phyloP scores from a whole-genome alignment of 1,140 invertebrate species.

The silkworm (Bombyx mori) region DNA sequence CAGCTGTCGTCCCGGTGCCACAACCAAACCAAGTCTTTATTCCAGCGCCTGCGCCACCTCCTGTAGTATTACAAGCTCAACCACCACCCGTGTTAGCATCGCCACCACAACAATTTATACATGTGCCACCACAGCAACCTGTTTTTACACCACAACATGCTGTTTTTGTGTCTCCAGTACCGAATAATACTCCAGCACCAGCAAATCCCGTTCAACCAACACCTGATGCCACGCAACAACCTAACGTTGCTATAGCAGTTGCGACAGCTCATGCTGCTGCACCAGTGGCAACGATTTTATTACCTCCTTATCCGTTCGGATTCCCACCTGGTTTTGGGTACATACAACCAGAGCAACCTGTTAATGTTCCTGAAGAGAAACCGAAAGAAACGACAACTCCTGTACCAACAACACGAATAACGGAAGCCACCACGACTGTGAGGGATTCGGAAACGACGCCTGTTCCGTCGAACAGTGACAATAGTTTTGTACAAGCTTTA shows the following conservation, averaged over 20 bases:
- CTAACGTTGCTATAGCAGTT: slow-evolving; percentile 55
- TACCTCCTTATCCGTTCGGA: slow-evolving; percentile 58
- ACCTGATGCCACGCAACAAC: slow-evolving; percentile 21
- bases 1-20: slow-evolving; percentile 6
- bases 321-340: slow-evolving; percentile 42
- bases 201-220: slow-evolving; percentile 25
- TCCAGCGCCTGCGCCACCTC: no score
- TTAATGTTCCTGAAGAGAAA: slow-evolving; percentile 28
- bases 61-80: slow-evolving; percentile 4
- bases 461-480: slow-evolving; percentile 39
- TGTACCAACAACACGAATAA: slow-evolving; percentile 12
- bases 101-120: slow-evolving; percentile 16
- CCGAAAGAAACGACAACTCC: slow-evolving; percentile 38
- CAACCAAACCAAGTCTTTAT: slow-evolving; percentile 11
- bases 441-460: slow-evolving; percentile 36
- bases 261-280: slow-evolving; percentile 57
- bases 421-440: slow-evolving; percentile 30
- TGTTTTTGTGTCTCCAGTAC: slow-evolving; percentile 17
- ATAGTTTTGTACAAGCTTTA: slow-evolving; percentile 46
- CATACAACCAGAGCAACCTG: slow-evolving; percentile 31
- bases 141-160: slow-evolving; percentile 20
- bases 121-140: slow-evolving; percentile 22
- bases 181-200: slow-evolving; percentile 15
- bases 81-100: slow-evolving; percentile 15
- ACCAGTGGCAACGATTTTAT: slow-evolving; percentile 50